Evolutionary conservation across 2,113 vertebrate genomes (phyloP), one percentile per base, ranked within the genome.

Genomic region (Setophaga kirtlandii): DNA sequence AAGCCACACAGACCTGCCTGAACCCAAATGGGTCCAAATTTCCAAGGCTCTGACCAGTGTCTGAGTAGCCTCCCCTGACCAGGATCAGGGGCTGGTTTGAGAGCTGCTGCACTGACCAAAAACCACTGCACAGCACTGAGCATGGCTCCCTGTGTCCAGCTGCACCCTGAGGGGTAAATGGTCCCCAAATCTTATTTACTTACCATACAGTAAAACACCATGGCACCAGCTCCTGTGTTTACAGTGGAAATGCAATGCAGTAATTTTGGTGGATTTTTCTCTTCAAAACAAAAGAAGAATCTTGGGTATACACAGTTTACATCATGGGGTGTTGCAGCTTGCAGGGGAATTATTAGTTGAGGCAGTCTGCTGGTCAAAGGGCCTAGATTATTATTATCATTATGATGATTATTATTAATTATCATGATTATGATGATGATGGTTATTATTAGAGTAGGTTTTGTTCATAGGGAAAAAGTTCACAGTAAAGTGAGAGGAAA

Each of bases 221-320:
- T 70, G 96, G 92, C 96, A 97, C 97, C 97, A 93, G 94, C 75
- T 97, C 93, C 96, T 87, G 96, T 97, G 97, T 96, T 97, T 97
- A 97, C 95, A 97, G 97, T 96, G 95, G 97, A 98, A 98, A 98
- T 98, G 98, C 97, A 98, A 98, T 98, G 97, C 98, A 97, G 93
- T 94, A 91, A 78, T 92, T 90, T 97, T 95, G 83, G 96, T 58
- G 86, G 96, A 14, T 92, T 63, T 88, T 88, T 92, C 49, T 94
- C 94, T 97, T 98, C 93, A 94, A 97, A 96, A 80, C 73, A 97
- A 93, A 97, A 96, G 76, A 84, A 97, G 58, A 95, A 77, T 82
- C 92, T 97, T 97, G 88, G 85, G 56, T 91, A 95, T 89, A 78
- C 70, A 89, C 15, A 47, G 73, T 96, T 96, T 93, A 65, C 83